These are phyloP conservation scores for Takifugu flavidus DNA, from an alignment of 2,113 vertebrate species.

Conservation along the genomic window DNA sequence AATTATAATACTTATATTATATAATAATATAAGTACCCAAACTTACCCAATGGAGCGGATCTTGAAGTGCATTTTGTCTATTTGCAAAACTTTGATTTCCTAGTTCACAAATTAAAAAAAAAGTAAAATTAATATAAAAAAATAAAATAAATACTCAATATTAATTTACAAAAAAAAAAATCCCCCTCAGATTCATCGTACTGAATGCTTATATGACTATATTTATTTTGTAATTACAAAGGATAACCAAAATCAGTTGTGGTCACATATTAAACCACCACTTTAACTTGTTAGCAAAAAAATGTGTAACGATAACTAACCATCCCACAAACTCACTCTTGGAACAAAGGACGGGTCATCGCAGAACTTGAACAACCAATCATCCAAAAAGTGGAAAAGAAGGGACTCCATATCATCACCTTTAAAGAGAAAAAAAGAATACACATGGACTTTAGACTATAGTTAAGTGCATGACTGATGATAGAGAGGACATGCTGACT, in stretches of 20 bases:
- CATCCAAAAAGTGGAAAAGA: constrained; percentile 92
- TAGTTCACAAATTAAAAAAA: constrained; percentile 53
- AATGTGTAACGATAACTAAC: background rate
- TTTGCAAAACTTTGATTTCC: constrained; percentile 91
- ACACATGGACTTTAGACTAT: background rate
- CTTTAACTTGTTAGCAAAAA: background rate
- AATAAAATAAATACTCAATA: background rate
- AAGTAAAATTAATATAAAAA: background rate
- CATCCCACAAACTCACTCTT: constrained; percentile 74
- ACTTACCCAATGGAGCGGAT: constrained; percentile 92
- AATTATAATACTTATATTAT: too few species aligned
- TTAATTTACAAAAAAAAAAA: background rate
- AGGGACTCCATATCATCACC: constrained; percentile 92
- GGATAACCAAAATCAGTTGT: too few species aligned
- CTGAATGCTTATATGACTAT: too few species aligned
- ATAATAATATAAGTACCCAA: background rate
- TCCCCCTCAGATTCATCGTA: too few species aligned
- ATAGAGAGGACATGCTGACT: background rate
- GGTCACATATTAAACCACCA: too few species aligned
- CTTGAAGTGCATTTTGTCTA: constrained; percentile 84
- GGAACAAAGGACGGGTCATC: constrained; percentile 91
- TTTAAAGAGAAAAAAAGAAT: constrained; percentile 49
- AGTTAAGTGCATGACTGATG: background rate
- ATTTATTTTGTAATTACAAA: too few species aligned
- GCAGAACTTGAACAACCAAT: constrained; percentile 96